Evolutionary conservation across 2,888 invertebrate species (phyloP).

Genomic region (Aproaerema taeniolella): DNA sequence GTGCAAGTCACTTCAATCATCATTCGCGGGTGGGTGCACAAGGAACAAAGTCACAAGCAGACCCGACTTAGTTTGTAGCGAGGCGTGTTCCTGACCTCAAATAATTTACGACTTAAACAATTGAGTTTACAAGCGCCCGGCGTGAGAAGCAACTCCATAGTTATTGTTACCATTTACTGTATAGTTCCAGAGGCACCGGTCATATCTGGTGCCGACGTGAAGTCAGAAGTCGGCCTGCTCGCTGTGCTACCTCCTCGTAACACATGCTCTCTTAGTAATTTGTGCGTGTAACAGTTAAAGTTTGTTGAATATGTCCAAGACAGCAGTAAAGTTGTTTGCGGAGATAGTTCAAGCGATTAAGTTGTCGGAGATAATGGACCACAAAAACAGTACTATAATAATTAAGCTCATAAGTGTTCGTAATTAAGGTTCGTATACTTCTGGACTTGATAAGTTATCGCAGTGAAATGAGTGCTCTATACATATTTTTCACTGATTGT

Average conservation of each 20-base stretch:
- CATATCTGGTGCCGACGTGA: conserved; percentile 59
- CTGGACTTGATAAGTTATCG: too few relatives aligned
- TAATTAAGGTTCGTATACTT: too few relatives aligned
- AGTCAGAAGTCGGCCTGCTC: too few relatives aligned
- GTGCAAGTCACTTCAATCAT: conserved; percentile 35
- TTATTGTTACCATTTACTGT: conserved; percentile 40
- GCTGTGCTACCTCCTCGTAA: conserved; percentile 29
- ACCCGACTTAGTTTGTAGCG: conserved; percentile 43
- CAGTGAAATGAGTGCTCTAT: too few relatives aligned
- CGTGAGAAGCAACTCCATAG: conserved; percentile 38
- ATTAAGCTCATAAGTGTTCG: too few relatives aligned
- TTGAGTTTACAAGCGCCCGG: conserved; percentile 49
- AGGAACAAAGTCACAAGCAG: conserved; percentile 53
- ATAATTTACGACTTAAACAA: conserved; percentile 64
- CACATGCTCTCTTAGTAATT: conserved; percentile 47
- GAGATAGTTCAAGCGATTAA: conserved; percentile 9
- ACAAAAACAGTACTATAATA: neutral
- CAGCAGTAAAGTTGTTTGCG: conserved; percentile 26
- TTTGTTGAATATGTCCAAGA: conserved; percentile 38
- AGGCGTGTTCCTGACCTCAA: conserved; percentile 55
- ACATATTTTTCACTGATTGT: too few relatives aligned
- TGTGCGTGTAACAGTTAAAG: conserved; percentile 51
- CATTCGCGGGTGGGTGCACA: conserved; percentile 41
- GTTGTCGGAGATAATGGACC: conserved; percentile 1
- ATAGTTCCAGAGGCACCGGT: conserved; percentile 32